phyloP scores from a whole-genome alignment of 2,888 invertebrate species.

The Latrodectus elegans region DNA sequence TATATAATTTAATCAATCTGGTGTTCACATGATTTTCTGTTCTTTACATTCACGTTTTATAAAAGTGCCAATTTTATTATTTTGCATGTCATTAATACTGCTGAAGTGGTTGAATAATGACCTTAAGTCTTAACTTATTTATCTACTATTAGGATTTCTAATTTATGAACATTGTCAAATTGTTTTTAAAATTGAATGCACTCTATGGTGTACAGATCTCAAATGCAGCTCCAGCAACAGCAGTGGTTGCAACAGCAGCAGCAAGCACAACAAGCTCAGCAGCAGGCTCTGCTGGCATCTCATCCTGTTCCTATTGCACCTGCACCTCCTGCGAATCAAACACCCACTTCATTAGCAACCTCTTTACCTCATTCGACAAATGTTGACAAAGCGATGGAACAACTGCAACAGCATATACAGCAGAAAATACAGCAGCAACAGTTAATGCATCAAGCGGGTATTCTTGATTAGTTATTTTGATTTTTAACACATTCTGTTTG shows the following conservation, averaged over 20 bases:
- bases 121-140: too few species aligned
- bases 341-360: conserved; percentile 54
- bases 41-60: too few species aligned
- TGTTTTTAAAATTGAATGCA: too few species aligned
- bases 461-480: neutral
- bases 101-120: too few species aligned
- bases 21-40: too few species aligned
- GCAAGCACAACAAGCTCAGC: conserved; percentile 68
- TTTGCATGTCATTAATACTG: too few species aligned
- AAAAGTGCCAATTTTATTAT: too few species aligned
- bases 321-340: conserved; percentile 52
- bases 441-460: conserved; percentile 73
- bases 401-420: conserved; percentile 82
- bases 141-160: too few species aligned
- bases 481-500: neutral
- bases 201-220: conserved; percentile 54
- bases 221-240: conserved; percentile 71
- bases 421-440: conserved; percentile 82
- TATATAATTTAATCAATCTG: too few species aligned
- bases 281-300: conserved; percentile 68
- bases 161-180: too few species aligned
- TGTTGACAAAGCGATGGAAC: conserved; percentile 57
- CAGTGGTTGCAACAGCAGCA: conserved; percentile 68
- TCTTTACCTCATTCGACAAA: conserved; percentile 69
- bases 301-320: conserved; percentile 65